Conservation (phyloP, 2,113 vertebrate genomes). For the Stercorarius parasiticus region DNA sequence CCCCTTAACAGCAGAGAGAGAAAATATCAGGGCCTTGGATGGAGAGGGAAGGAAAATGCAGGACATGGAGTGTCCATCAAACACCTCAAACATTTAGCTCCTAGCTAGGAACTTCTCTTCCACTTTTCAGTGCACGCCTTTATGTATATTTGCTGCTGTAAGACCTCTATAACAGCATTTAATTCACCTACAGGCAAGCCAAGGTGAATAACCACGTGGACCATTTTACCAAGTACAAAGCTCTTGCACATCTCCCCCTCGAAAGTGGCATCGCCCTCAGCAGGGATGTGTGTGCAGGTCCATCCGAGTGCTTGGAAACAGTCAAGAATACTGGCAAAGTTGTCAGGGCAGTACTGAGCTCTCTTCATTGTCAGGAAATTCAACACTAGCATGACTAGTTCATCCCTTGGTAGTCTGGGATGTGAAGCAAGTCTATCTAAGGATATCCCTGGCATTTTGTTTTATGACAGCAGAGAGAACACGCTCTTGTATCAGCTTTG, state of each 20-base stretch:
- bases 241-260: neutral
- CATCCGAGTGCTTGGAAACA: fast-evolving
- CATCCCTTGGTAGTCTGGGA: neutral
- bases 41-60: neutral
- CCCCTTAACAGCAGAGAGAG: neutral
- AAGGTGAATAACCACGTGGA: neutral
- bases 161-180: neutral
- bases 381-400: neutral
- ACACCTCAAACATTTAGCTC: neutral
- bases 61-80: neutral
- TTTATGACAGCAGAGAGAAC: neutral
- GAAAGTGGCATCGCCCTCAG: neutral
- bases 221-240: neutral
- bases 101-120: neutral
- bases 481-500: neutral
- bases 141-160: neutral
- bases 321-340: neutral
- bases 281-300: fast-evolving
- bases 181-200: neutral
- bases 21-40: neutral
- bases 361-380: neutral
- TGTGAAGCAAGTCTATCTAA: neutral
- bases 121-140: neutral
- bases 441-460: neutral
- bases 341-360: neutral